A percentile compares a stretch with the other conserved stretches of the same genome.
phyloP scores from a whole-genome alignment of 2,113 vertebrate genomes.

The Phyllopteryx taeniolatus region DNA sequence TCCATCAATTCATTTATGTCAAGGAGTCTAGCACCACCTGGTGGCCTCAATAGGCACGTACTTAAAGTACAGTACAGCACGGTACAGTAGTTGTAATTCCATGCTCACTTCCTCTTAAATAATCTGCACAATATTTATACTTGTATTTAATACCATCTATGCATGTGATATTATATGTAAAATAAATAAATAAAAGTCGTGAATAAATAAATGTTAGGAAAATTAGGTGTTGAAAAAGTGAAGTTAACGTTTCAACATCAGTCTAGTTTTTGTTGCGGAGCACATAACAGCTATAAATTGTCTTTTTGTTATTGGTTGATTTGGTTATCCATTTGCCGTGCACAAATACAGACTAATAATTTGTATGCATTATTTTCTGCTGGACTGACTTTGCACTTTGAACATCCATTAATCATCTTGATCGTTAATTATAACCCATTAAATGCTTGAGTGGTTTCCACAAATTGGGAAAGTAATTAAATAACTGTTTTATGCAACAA shows the following conservation, averaged over 20 bases:
- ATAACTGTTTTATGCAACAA: not conserved
- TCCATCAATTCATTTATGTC: conserved; percentile 24
- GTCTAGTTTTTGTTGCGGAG: not conserved
- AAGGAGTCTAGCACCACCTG: conserved; percentile 60
- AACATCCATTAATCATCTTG: not conserved
- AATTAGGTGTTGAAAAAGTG: not conserved
- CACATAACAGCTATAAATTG: not conserved
- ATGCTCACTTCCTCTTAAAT: not conserved
- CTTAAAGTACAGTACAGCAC: not conserved
- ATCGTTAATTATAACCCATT: not conserved
- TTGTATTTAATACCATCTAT: not conserved
- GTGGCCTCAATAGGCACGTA: conserved; percentile 32
- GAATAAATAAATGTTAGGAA: not conserved
- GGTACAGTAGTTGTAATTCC: not conserved
- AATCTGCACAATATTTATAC: not conserved
- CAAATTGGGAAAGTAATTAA: not conserved
- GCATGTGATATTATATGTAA: not conserved
- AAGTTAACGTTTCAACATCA: not conserved
- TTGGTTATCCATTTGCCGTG: not conserved
- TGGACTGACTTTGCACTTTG: not conserved
- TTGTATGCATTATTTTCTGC: not conserved
- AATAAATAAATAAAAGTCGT: not conserved
- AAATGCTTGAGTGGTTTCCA: not conserved
- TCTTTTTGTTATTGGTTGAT: not conserved
- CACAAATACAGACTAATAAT: not conserved